Base-by-base conservation (phyloP, 2,797 vertebrate species). In the Parauchenoglanis ngamensis region DNA sequence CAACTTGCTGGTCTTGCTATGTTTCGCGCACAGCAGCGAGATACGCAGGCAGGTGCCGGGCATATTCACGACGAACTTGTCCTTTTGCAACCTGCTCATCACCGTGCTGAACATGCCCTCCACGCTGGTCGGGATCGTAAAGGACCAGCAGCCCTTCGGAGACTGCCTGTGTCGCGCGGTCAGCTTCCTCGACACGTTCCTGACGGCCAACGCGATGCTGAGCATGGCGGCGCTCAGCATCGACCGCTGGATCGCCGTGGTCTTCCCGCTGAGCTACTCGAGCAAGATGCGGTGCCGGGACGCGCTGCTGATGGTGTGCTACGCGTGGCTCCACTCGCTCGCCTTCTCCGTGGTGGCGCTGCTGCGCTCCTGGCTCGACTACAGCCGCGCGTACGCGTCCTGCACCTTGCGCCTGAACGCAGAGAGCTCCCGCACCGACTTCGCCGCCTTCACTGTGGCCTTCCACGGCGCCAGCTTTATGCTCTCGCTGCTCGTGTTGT, bases 201-300 rank as follows among this genome's bases (percentile, higher is more conserved):
- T 97, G 90, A 96, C 95, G 70, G 95, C 96, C 8, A 96, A 96
- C 93, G 94, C 95, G 3, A 97, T 96, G 96, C 83, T 97, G 92
- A 97, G 95, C 92, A 96, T 96, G 96, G 96, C 95, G 15, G 96
- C 96, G 0, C 96, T 97, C 84, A 97, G 97, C 91, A 96, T 96
- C 79, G 96, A 97, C 94, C 96, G 95, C 72, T 97, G 97, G 97
- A 96, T 97, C 84, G 96, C 96, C 0, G 96, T 96, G 92, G 96
- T 97, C 57, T 97, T 97, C 92, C 96, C 96, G 23, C 91, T 97
- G 85, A 96, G 96, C 89, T 97, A 97, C 92, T 95, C 95, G 90
- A 96, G 96, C 87, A 96, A 96, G 89, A 97, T 97, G 96, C 94
- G 96, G 89, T 97, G 96, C 91, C 95, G 94, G 91, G 96, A 97